Evolutionary conservation across 92 coral and sea anemone genomes (phyloP).

Genomic region (Palythoa caribaeorum): DNA sequence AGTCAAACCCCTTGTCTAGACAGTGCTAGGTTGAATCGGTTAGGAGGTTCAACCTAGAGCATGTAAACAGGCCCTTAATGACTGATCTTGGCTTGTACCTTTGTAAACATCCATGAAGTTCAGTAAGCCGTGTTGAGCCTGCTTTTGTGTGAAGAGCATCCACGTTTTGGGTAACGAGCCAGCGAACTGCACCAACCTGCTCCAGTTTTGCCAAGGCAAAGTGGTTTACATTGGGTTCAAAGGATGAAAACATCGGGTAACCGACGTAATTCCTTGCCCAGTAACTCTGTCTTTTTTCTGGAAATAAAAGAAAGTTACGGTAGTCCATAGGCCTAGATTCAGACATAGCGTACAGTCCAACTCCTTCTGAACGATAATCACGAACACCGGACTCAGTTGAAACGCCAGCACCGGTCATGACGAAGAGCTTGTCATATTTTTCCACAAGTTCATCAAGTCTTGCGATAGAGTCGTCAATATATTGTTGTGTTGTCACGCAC

Average conservation of each 20-base stretch:
- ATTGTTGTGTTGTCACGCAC: constrained; percentile 59
- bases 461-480: constrained; percentile 63
- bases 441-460: constrained; percentile 76
- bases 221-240: constrained; percentile 83
- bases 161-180: constrained; percentile 97
- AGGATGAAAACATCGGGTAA: constrained; percentile 87
- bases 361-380: constrained; percentile 94
- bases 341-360: constrained; percentile 87
- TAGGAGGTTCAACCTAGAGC: too few species aligned
- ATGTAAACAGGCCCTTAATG: too few species aligned
- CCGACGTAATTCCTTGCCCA: constrained; percentile 99
- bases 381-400: constrained; percentile 98
- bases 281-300: constrained; percentile 76
- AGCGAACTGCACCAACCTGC: constrained; percentile 76
- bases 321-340: constrained; percentile 88
- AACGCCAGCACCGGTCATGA: constrained; percentile 95
- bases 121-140: constrained; percentile 83
- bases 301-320: constrained; percentile 80
- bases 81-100: constrained; percentile 56
- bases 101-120: constrained; percentile 91
- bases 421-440: constrained; percentile 71
- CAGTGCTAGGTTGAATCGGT: too few species aligned
- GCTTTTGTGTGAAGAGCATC: constrained; percentile 95
- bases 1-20: too few species aligned
- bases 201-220: constrained; percentile 82